phyloP scores from a whole-genome alignment of 2,113 vertebrate genomes.

The Hipposideros armiger region DNA sequence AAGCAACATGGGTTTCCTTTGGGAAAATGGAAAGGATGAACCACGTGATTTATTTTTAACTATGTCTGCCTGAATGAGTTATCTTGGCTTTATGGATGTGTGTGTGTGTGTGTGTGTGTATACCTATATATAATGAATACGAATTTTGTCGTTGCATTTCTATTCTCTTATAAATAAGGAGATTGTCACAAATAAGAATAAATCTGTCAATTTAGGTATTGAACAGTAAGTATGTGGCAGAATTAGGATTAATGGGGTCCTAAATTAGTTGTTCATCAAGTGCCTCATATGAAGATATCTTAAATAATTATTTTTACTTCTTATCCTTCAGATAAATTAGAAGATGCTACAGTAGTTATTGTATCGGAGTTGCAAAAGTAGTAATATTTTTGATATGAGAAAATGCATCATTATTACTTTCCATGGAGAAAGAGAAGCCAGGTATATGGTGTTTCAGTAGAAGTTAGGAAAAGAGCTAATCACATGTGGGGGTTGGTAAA shows the following conservation, averaged over 20 bases:
- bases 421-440: background rate
- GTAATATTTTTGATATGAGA: background rate
- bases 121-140: background rate
- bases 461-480: background rate
- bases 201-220: background rate
- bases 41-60: background rate
- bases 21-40: background rate
- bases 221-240: background rate
- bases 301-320: background rate
- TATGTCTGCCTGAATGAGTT: background rate
- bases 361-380: background rate
- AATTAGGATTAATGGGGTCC: background rate
- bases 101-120: no score
- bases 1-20: background rate
- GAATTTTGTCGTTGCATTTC: background rate
- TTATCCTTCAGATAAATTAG: background rate
- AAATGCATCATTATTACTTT: background rate
- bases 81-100: background rate
- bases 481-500: background rate
- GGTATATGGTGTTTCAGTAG: background rate
- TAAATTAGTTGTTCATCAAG: background rate
- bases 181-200: background rate
- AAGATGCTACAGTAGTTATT: background rate
- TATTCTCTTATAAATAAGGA: constrained; percentile 21
- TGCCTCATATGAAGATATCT: background rate